phyloP scores from a whole-genome alignment of 2,113 vertebrate genomes.

The Brachyhypopomus occidentalis region DNA sequence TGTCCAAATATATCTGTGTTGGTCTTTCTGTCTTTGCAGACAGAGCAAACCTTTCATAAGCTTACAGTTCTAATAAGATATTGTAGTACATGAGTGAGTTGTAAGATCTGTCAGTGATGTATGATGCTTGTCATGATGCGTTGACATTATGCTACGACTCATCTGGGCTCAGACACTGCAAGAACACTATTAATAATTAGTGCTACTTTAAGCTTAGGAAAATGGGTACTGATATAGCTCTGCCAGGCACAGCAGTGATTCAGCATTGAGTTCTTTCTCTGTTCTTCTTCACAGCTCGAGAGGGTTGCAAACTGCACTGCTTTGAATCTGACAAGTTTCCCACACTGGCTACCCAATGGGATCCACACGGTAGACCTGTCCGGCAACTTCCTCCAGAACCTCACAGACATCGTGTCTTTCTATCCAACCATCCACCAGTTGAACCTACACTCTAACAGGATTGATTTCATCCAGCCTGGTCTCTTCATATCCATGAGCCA shows the following conservation, averaged over 20 bases:
- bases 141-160: background rate
- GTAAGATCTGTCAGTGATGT: conserved; percentile 9
- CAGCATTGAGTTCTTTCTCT: conserved; percentile 44
- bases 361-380: conserved; percentile 86
- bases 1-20: background rate
- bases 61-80: background rate
- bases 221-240: conserved; percentile 14
- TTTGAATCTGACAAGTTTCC: conserved; percentile 76
- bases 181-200: conserved; percentile 16
- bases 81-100: background rate
- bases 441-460: conserved; percentile 84
- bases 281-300: conserved; percentile 71
- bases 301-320: conserved; percentile 79
- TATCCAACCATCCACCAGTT: conserved; percentile 76
- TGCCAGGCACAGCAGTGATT: background rate
- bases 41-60: conserved; percentile 5
- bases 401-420: conserved; percentile 72
- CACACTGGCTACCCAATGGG: conserved; percentile 67
- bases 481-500: conserved; percentile 77
- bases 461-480: conserved; percentile 82
- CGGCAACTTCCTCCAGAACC: conserved; percentile 80
- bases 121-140: background rate
- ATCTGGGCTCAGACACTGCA: conserved; percentile 18
- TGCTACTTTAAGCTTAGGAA: background rate
- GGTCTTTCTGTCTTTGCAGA: no score